Conservation (phyloP, 1,140 invertebrate genomes). For the Lucilia cuprina region DNA sequence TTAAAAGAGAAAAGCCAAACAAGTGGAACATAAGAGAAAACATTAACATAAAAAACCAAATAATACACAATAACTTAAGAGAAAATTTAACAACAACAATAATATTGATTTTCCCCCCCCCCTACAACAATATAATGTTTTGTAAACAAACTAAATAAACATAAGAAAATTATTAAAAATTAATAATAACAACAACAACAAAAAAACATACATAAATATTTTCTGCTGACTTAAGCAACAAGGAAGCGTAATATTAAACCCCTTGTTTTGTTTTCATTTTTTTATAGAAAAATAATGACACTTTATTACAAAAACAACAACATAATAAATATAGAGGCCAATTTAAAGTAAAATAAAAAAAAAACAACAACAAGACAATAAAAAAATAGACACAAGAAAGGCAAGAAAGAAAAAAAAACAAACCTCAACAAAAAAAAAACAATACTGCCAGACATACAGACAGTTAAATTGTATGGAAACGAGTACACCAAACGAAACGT, state of each 20-base stretch:
- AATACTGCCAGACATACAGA: not conserved
- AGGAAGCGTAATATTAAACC: constrained; percentile 27
- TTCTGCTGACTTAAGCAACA: constrained; percentile 23
- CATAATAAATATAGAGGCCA: constrained; percentile 14
- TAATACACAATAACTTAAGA: no score
- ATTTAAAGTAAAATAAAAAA: not conserved
- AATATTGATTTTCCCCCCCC: no score
- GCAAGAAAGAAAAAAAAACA: not conserved
- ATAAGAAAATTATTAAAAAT: not conserved
- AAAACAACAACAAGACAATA: not conserved
- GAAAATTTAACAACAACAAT: no score
- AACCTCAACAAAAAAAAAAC: not conserved
- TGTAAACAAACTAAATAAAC: not conserved
- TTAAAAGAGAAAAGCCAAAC: no score
- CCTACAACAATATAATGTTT: not conserved
- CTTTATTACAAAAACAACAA: not conserved
- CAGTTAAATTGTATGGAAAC: constrained; percentile 2
- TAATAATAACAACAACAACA: not conserved
- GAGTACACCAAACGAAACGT: not conserved
- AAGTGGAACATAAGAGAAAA: no score
- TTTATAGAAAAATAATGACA: not conserved
- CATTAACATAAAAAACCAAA: no score
- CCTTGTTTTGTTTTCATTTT: not conserved
- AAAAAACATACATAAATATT: not conserved
- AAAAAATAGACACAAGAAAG: not conserved